A percentile compares a stretch with the other conserved stretches of the same genome.
phyloP scores from a whole-genome alignment of 2,888 invertebrate species.

The Flexamia atlantica region DNA sequence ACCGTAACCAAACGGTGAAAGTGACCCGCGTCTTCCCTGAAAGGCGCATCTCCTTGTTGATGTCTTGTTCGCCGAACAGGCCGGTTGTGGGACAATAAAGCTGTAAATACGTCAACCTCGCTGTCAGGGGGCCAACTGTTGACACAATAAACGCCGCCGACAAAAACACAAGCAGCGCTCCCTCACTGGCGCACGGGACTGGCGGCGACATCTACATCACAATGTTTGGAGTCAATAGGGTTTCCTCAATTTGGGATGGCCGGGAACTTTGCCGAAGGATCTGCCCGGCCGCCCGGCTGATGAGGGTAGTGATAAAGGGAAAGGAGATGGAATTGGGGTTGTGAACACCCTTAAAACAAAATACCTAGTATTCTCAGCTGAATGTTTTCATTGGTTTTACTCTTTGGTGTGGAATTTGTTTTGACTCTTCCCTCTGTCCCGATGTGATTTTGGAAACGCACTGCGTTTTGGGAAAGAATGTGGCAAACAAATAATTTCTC shows the following conservation, averaged over 20 bases:
- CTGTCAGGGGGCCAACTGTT: constrained; percentile 22
- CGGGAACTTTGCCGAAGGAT: background rate
- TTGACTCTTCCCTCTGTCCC: too few relatives aligned
- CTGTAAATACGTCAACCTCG: constrained; percentile 26
- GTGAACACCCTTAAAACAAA: too few relatives aligned
- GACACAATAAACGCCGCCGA: constrained; percentile 40
- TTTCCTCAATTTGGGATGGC: background rate
- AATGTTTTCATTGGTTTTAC: too few relatives aligned
- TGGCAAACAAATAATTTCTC: too few relatives aligned
- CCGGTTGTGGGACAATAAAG: constrained; percentile 5
- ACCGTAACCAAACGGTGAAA: constrained; percentile 42
- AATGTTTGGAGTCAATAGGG: background rate
- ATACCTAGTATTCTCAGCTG: too few relatives aligned
- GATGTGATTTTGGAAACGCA: too few relatives aligned
- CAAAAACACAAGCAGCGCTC: constrained; percentile 21
- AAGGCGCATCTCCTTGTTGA: constrained; percentile 44
- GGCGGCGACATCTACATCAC: background rate
- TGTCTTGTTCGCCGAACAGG: constrained; percentile 33
- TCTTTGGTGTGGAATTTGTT: too few relatives aligned
- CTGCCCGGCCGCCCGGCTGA: background rate
- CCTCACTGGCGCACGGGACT: background rate
- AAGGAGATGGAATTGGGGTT: too few relatives aligned
- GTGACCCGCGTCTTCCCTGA: constrained; percentile 7
- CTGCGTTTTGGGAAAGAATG: too few relatives aligned
- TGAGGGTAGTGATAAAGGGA: background rate